Conservation (phyloP, 2,888 invertebrate species). For the Deilephila porcellus region DNA sequence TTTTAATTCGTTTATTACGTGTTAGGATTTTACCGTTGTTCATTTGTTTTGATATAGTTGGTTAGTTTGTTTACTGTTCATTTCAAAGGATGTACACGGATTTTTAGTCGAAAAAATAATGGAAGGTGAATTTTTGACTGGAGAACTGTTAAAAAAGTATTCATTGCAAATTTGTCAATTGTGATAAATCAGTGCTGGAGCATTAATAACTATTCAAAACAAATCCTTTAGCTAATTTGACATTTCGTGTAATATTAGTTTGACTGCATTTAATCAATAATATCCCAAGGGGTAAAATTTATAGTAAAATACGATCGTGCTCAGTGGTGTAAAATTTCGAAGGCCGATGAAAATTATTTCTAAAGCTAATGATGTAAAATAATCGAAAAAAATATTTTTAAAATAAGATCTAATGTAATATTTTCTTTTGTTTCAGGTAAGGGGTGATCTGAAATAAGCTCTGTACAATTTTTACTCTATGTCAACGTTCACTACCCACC, state of each 20-base stretch:
- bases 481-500: not conserved
- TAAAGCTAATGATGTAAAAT: not conserved
- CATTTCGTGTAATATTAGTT: no score
- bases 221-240: no score
- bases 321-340: not conserved
- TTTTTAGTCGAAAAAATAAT: no score
- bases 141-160: no score
- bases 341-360: no score
- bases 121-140: no score
- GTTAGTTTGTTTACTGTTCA: not conserved
- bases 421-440: slow-evolving; percentile 57
- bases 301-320: no score
- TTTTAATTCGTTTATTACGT: slow-evolving; percentile 9
- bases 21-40: not conserved
- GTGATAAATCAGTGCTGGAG: no score
- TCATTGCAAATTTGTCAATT: no score
- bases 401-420: slow-evolving; percentile 28
- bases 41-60: not conserved
- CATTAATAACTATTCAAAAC: no score
- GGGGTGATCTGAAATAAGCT: slow-evolving; percentile 32
- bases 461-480: not conserved
- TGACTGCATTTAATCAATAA: no score
- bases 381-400: not conserved
- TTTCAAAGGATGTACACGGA: not conserved
- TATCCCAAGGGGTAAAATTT: no score